Percentiles rank a stretch among this genome's conserved stretches.
Evolutionary conservation across 23 tunicate species (phyloP).

Genomic region (Aplidium turbinatum): DNA sequence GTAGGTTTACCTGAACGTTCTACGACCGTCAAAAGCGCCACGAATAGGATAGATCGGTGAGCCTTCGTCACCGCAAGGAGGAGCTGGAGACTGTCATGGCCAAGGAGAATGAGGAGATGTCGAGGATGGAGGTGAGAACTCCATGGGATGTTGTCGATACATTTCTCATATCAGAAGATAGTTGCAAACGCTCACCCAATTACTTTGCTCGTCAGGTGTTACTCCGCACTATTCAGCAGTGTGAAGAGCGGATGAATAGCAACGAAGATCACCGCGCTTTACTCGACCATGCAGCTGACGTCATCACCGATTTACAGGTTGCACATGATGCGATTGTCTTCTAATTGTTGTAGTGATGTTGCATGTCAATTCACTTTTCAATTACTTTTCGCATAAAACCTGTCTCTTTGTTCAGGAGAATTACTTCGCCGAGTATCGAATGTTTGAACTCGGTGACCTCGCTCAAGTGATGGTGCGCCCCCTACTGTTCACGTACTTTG

Average conservation of each 20-base stretch:
- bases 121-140: slow-evolving; percentile 57
- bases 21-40: slow-evolving; percentile 77
- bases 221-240: slow-evolving; percentile 42
- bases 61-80: slow-evolving; percentile 61
- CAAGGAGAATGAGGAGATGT: slow-evolving; percentile 66
- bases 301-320: slow-evolving; percentile 76
- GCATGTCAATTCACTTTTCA: too few relatives aligned
- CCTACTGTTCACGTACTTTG: slow-evolving; percentile 49
- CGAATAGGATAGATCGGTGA: slow-evolving; percentile 83
- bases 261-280: slow-evolving; percentile 36
- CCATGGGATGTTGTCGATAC: too few relatives aligned
- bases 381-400: too few relatives aligned
- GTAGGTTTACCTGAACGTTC: too few relatives aligned
- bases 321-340: too few relatives aligned
- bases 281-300: slow-evolving; percentile 68
- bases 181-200: too few relatives aligned
- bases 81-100: slow-evolving; percentile 46
- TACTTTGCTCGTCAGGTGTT: too few relatives aligned
- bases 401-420: slow-evolving; percentile 59
- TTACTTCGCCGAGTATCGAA: slow-evolving; percentile 83
- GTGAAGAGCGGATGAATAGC: slow-evolving; percentile 58
- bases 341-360: too few relatives aligned
- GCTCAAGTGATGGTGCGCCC: slow-evolving; percentile 61
- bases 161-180: too few relatives aligned
- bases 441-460: slow-evolving; percentile 83